Evolutionary conservation across 2,113 vertebrate species (phyloP).

Genomic region (Thinocorus orbignyianus): DNA sequence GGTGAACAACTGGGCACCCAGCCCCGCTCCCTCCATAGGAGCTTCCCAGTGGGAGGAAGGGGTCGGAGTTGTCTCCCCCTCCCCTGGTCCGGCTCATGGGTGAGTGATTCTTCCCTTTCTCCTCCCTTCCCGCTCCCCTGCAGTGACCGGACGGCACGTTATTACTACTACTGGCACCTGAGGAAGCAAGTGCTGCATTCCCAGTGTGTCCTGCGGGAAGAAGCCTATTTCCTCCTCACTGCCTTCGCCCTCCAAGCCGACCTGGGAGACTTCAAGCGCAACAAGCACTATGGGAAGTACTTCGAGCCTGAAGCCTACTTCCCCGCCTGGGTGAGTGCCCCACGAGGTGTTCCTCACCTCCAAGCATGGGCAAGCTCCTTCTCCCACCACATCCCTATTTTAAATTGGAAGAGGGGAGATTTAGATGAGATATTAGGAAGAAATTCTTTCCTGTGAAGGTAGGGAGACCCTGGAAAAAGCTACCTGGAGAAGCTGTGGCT

Average conservation of each 20-base stretch:
- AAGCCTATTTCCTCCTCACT: conserved; percentile 96
- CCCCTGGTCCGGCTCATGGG: not conserved
- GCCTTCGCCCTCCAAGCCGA: conserved; percentile 97
- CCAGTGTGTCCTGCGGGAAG: conserved; percentile 90
- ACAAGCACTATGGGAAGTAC: conserved; percentile 95
- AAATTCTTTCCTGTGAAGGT: too few species aligned
- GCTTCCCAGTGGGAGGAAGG: rapidly evolving
- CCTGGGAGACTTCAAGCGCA: conserved; percentile 95
- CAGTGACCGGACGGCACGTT: conserved; percentile 92
- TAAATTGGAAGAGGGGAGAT: too few species aligned
- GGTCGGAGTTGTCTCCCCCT: not conserved
- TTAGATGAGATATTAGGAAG: too few species aligned
- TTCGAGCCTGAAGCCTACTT: conserved; percentile 97
- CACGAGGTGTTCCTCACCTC: rapidly evolving
- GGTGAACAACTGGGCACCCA: rapidly evolving
- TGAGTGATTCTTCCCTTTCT: not conserved
- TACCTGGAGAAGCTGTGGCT: too few species aligned
- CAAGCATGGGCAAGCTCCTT: rapidly evolving
- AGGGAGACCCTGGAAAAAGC: too few species aligned
- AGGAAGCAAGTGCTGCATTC: conserved; percentile 95
- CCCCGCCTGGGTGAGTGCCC: conserved; percentile 85
- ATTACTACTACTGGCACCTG: conserved; percentile 99
- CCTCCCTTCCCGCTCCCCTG: not conserved
- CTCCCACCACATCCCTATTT: too few species aligned
- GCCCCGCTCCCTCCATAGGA: not conserved